Base-by-base conservation (phyloP, 1,140 invertebrate genomes). In the Rhopalosiphum maidis region DNA sequence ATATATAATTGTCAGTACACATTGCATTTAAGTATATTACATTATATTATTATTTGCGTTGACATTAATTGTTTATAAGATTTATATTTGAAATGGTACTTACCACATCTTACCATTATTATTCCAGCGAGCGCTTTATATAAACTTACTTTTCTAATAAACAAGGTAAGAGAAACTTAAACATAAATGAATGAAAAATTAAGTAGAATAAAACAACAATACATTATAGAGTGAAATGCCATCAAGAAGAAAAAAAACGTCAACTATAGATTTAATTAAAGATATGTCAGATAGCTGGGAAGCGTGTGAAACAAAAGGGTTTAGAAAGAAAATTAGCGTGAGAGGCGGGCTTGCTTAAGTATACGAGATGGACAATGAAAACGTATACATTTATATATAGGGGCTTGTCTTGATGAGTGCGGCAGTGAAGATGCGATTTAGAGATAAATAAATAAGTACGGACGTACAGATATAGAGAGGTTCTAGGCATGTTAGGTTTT, bases 221-320 rank as follows among this genome's bases (percentile, higher is more conserved):
- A 68, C 30, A 68, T 9, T 46, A 51, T 77, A 35, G 30, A 77
- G 60, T n/a, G 15, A n/a, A 77, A 77, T 77, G 30, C 30, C 30
- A 5, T 5, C 60, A n/a, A 77, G 60, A 18, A 77, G 60, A 21
- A n/a, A 77, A 68, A n/a, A 60, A 18, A 18, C 11, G 60, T 35
- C 30, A 77, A 77, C 15, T n/a, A 77, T 77, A 77, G 60, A 77
- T n/a, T 77, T n/a, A 77, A 77, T 77, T 77, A 77, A 77, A 77
- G 30, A 77, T 77, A 77, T 35, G 60, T 77, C 15, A n/a, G 60
- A 77, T 77, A 68, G 18, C 60, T 15, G 60, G 1, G 30, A 77
- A n/a, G 30, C 30, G 60, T 77, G n/a, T n/a, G 60, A 77, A 77
- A 77, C 60, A 77, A 77, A 77, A 77, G 30, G 60, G 30, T 77